phyloP scores from a whole-genome alignment of 2,797 vertebrate genomes.

The Bovichtus variegatus region DNA sequence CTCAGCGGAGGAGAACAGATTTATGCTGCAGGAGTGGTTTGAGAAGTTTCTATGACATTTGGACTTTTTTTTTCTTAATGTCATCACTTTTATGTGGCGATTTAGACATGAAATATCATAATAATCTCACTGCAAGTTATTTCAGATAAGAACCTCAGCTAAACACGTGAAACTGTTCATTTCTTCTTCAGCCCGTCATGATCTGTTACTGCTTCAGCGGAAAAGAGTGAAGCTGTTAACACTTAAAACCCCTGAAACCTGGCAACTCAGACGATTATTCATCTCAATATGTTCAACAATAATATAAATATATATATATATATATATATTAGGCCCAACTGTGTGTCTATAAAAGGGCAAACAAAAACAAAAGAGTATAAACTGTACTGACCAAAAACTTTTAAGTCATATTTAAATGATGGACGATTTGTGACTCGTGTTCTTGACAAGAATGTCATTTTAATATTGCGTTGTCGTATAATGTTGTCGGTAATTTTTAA shows the following conservation, averaged over 20 bases:
- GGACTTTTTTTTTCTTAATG: not conserved
- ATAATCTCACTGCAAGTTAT: not conserved
- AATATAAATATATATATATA: no score
- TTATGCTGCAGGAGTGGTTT: not conserved
- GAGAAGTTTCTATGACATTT: constrained; percentile 7
- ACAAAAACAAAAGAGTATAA: no score
- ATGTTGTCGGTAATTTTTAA: not conserved
- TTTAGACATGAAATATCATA: not conserved
- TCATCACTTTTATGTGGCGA: no score
- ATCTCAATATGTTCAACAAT: no score
- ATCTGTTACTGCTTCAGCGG: no score
- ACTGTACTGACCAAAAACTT: not conserved
- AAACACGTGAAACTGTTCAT: no score
- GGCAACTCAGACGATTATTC: no score
- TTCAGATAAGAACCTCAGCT: not conserved
- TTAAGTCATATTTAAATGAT: not conserved
- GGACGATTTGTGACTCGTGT: not conserved
- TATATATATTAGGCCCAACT: no score
- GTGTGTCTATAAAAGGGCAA: no score
- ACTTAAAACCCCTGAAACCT: no score
- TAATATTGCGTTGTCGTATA: not conserved
- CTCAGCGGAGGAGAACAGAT: not conserved
- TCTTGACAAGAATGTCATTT: not conserved
- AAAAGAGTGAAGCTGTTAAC: no score
- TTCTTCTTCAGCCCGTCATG: no score